phyloP scores from a whole-genome alignment of 2,113 vertebrate species.

The Charina bottae region DNA sequence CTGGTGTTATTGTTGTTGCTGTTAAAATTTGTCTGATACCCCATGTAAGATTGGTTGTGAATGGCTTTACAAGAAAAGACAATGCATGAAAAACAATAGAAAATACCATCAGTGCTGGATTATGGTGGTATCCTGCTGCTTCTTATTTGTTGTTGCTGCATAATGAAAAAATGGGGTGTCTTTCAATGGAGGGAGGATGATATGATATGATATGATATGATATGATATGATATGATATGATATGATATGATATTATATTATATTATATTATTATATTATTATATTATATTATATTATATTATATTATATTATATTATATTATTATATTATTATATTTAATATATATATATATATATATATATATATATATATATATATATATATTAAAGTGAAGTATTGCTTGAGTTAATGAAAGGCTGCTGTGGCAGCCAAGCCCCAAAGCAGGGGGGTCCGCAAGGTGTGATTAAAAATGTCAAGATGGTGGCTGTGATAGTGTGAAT shows the following conservation, averaged over 20 bases:
- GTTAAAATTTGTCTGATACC: neutral
- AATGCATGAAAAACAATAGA: neutral
- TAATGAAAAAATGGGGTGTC: neutral
- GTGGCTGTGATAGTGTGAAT: neutral
- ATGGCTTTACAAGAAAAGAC: neutral
- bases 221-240: too few relatives aligned
- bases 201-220: too few relatives aligned
- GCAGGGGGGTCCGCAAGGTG: neutral
- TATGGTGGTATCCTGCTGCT: neutral
- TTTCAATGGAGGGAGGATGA: neutral
- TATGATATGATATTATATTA: too few relatives aligned
- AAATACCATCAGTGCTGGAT: neutral
- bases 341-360: too few relatives aligned
- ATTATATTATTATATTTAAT: too few relatives aligned
- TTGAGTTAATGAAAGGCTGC: neutral
- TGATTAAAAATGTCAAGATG: neutral
- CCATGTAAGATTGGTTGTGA: neutral
- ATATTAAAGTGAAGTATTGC: neutral
- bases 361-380: too few relatives aligned
- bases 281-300: too few relatives aligned
- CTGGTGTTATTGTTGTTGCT: neutral
- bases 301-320: too few relatives aligned
- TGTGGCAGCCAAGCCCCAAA: neutral
- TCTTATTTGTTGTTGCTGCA: neutral
- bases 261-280: too few relatives aligned